A percentile compares a stretch with the other conserved stretches of the same genome.
Evolutionary conservation across 2,797 vertebrate species (phyloP).

Genomic region (Margarornis squamiger): DNA sequence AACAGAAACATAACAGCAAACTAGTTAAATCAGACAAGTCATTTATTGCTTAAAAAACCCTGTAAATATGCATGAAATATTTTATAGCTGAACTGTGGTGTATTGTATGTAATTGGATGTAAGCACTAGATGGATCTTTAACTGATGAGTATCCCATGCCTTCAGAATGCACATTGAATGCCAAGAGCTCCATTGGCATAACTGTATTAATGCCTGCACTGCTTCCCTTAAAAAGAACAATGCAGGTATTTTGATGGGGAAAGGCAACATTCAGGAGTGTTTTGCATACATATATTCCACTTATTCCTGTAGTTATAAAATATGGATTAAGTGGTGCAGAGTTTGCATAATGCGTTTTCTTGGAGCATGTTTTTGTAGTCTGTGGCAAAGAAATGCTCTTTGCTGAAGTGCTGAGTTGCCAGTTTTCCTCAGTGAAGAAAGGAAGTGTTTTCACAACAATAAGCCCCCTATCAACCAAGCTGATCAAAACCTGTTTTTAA

Average conservation of each 20-base stretch:
- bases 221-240: not conserved
- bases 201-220: not conserved
- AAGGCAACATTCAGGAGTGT: not conserved
- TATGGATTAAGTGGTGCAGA: not conserved
- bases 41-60: not conserved
- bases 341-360: slow-evolving; percentile 9
- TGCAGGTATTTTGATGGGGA: not conserved
- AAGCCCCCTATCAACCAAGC: not conserved
- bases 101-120: not conserved
- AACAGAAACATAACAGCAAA: not conserved
- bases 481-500: not conserved
- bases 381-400: not conserved
- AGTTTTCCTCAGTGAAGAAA: not conserved
- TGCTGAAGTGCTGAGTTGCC: slow-evolving; percentile 13
- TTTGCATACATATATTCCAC: not conserved
- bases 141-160: not conserved
- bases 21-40: not conserved
- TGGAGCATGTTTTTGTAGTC: not conserved
- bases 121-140: not conserved
- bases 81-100: not conserved
- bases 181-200: not conserved
- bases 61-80: not conserved
- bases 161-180: not conserved
- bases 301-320: slow-evolving; percentile 5
- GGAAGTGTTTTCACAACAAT: not conserved